A percentile compares a stretch with the other conserved stretches of the same genome.
These are phyloP conservation scores for Physella acuta DNA, from an alignment of 1,140 invertebrate genomes.

Conservation along the genomic window DNA sequence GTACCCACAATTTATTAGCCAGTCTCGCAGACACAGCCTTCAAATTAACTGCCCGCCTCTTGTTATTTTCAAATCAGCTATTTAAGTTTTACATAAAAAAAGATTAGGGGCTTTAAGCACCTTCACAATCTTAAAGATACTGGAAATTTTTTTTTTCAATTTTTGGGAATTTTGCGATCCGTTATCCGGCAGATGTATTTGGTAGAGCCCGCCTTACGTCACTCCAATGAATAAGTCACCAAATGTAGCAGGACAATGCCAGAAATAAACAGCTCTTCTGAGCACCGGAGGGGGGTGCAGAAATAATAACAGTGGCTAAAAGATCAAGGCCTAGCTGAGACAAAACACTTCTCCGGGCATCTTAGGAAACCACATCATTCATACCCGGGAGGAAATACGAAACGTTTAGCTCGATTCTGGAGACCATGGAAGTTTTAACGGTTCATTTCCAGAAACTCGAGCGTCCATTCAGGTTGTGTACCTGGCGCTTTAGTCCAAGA, in stretches of 20 bases:
- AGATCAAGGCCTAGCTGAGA: neutral
- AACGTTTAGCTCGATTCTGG: too few species aligned
- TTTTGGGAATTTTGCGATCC: neutral
- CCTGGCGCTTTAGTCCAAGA: too few species aligned
- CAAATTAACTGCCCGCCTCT: conserved; percentile 17
- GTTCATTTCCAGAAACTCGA: too few species aligned
- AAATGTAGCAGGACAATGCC: neutral
- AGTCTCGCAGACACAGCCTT: neutral
- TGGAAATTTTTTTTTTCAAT: neutral
- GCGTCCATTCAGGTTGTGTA: too few species aligned
- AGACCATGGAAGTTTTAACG: too few species aligned
- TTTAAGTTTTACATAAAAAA: neutral
- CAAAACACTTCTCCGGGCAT: neutral
- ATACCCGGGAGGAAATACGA: too few species aligned
- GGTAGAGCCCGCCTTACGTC: conserved; percentile 4
- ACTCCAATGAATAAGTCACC: conserved; percentile 13
- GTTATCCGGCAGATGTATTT: conserved; percentile 13
- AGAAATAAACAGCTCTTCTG: neutral
- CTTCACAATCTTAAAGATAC: neutral
- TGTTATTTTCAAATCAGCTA: conserved; percentile 18
- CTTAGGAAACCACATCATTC: neutral
- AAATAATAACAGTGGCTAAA: neutral
- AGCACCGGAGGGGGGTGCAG: neutral
- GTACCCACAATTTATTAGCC: conserved; percentile 11
- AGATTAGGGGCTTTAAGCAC: neutral